Evolutionary conservation across 2,113 vertebrate species (phyloP), one percentile per base, ranked within the genome.

Genomic region (Chauna torquata): DNA sequence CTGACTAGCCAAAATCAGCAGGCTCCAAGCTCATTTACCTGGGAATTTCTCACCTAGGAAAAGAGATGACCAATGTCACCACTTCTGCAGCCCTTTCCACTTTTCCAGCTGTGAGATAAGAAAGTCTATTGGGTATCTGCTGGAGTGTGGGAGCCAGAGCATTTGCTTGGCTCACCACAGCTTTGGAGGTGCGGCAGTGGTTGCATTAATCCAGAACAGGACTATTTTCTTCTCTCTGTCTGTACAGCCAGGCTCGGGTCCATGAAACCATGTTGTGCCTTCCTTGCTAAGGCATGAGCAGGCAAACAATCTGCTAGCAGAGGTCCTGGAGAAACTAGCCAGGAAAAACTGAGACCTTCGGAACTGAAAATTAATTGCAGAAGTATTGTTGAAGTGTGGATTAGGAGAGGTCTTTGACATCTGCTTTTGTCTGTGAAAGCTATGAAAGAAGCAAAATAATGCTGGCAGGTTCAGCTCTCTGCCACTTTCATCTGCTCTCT

Each of bases 221-320:
- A 36, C 8, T 52, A 20, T 82, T 92, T 82, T 74, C 3, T 50
- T 79, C 72, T 68, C 52, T 84, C 61, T 10, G 5, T 76, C 34
- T 68, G 3, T 62, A 11, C 5, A 44, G 11, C 0, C 1, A 52
- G 19, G 7, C 28, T 38, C 40, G 47, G 16, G 8, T 65, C n/a
- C 19, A 40, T 19, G 77, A 88, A 94, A 16, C 15, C 17, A 34
- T 20, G 9, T 25, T 2, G 0, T 30, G 17, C 6, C 5, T 85
- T 94, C 57, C 47, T 86, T 83, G 17, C 19, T 82, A 57, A 70
- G 54, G 24, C 54, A 87, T 3, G 25, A 64, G 49, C 18, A 77
- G 40, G 6, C 28, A 54, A 86, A 81, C 8, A 36, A 34, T 25
- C 42, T 77, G 32, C 45, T 54, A 62, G 20, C 11, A 86, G n/a